These are phyloP conservation scores for Monodelphis domestica DNA, from an alignment of 2,797 vertebrate species.

Conservation along the genomic window DNA sequence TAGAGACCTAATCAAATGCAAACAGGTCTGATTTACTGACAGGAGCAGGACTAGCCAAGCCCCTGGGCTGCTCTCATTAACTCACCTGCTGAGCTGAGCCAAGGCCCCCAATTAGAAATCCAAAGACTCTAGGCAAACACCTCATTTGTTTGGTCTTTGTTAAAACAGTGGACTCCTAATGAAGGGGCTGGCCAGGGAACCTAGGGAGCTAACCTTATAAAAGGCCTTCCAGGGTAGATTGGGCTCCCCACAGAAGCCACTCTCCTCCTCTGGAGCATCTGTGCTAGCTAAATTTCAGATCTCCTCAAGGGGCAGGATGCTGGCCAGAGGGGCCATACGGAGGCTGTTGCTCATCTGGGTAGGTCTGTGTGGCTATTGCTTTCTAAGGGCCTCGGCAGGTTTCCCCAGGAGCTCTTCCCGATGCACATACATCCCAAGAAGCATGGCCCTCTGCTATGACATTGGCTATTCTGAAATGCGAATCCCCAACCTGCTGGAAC, in stretches of 20 bases:
- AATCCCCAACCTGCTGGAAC: constrained; percentile 91
- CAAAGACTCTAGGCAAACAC: constrained; percentile 77
- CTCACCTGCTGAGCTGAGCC: constrained; percentile 84
- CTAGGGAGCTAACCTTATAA: constrained; percentile 63
- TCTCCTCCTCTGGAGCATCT: background rate
- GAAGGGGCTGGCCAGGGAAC: constrained; percentile 79
- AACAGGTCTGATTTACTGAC: constrained; percentile 62
- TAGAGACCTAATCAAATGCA: constrained; percentile 76
- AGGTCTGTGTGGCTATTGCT: constrained; percentile 63
- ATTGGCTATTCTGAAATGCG: constrained; percentile 90
- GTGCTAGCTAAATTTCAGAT: background rate
- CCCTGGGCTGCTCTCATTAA: constrained; percentile 81
- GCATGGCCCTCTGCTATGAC: constrained; percentile 89
- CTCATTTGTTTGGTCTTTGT: constrained; percentile 81
- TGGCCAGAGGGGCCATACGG: background rate
- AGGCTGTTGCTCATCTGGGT: constrained; percentile 67
- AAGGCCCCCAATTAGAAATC: constrained; percentile 79
- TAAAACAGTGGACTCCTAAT: constrained; percentile 75
- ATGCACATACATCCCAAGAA: constrained; percentile 86
- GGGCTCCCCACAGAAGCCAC: constrained; percentile 36
- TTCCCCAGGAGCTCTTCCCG: constrained; percentile 85
- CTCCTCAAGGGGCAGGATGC: constrained; percentile 38
- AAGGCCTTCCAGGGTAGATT: constrained; percentile 59
- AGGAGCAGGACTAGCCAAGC: constrained; percentile 71
- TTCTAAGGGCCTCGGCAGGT: constrained; percentile 45